Percentiles rank a stretch among this genome's conserved stretches.
Evolutionary conservation across 2,113 vertebrate genomes (phyloP).

Genomic region (Paralichthys olivaceus): DNA sequence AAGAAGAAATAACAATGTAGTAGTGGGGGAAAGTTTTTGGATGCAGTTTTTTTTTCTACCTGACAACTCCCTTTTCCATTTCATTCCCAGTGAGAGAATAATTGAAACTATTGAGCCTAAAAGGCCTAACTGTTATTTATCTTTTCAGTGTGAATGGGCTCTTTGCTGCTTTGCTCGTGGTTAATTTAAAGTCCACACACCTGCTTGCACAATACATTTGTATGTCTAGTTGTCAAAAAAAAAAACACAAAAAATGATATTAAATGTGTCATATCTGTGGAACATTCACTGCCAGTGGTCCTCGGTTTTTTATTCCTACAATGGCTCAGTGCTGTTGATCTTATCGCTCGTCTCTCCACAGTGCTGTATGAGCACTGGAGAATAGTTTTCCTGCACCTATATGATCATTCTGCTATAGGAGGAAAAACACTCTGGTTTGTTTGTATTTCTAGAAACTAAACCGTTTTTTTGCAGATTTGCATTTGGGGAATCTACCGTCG

Average conservation of each 20-base stretch:
- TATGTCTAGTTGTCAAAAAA: neutral
- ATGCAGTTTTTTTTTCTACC: slow-evolving; percentile 13
- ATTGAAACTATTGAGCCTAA: slow-evolving; percentile 28
- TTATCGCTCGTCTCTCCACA: neutral
- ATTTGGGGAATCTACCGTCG: neutral
- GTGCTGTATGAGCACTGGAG: neutral
- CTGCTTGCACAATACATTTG: slow-evolving; percentile 2
- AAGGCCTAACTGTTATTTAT: neutral
- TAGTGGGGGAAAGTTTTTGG: slow-evolving; percentile 14
- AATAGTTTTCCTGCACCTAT: neutral
- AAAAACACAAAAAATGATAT: neutral
- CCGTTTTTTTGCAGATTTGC: neutral
- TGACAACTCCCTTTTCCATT: neutral
- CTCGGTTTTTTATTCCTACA: neutral
- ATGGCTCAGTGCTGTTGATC: neutral
- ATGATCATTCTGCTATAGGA: neutral
- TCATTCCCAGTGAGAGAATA: slow-evolving; percentile 9
- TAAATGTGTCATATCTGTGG: neutral
- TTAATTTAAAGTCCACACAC: neutral
- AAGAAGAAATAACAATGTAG: slow-evolving; percentile 44
- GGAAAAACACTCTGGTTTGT: neutral
- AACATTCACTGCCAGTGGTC: neutral
- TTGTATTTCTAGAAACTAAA: neutral
- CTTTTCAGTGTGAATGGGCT: neutral
- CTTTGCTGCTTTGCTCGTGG: neutral